Conservation (phyloP, 2,797 vertebrate genomes). For the Hyperoplus immaculatus region DNA sequence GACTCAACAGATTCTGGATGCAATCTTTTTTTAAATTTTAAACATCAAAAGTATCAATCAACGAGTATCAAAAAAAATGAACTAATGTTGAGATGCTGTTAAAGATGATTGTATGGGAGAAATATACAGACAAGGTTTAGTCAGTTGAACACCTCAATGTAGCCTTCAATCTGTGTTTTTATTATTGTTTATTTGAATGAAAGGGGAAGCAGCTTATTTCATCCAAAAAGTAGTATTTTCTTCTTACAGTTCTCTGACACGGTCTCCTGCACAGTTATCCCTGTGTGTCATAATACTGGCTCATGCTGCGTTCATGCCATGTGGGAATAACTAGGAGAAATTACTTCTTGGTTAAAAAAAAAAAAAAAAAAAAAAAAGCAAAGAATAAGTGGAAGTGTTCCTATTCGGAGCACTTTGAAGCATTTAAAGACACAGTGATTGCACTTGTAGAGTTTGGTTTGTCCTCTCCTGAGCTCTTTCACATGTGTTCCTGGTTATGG, state of each 20-base stretch:
- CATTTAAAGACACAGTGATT: slow-evolving; percentile 11
- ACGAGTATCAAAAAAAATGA: too few species aligned
- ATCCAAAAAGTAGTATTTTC: background rate
- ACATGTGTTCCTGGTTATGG: slow-evolving; percentile 60
- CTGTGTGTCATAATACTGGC: slow-evolving; percentile 1
- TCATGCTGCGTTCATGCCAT: slow-evolving; percentile 11
- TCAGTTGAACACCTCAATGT: too few species aligned
- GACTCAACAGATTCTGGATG: too few species aligned
- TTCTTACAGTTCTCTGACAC: background rate
- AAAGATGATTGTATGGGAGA: too few species aligned
- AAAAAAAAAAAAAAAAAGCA: background rate
- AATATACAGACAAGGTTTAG: too few species aligned
- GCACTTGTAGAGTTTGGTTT: slow-evolving; percentile 26
- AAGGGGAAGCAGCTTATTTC: slow-evolving; percentile 3
- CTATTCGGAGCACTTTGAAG: slow-evolving; percentile 13
- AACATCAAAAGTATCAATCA: too few species aligned
- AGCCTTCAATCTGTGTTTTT: too few species aligned
- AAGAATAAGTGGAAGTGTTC: background rate
- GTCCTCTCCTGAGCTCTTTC: slow-evolving; percentile 37
- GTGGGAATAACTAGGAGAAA: slow-evolving; percentile 14
- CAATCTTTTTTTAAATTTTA: too few species aligned
- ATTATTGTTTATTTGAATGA: too few species aligned
- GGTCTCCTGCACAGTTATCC: slow-evolving; percentile 3
- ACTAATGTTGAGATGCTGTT: too few species aligned
- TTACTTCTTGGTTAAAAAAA: background rate